phyloP scores from a whole-genome alignment of 2,113 vertebrate genomes.

The Trematomus loennbergii region DNA sequence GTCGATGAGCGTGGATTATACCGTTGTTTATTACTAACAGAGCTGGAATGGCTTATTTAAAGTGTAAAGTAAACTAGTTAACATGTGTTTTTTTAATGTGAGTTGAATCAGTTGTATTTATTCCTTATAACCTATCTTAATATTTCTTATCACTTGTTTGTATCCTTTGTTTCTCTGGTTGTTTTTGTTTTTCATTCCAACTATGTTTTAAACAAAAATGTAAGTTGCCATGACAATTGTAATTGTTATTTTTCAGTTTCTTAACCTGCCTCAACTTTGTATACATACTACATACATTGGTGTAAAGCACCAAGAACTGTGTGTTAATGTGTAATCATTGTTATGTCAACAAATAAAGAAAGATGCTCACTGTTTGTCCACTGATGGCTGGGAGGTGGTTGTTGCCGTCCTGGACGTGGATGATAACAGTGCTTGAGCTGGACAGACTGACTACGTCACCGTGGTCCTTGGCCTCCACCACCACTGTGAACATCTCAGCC shows the following conservation, averaged over 20 bases:
- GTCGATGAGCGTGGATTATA: neutral
- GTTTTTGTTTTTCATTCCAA: too few relatives aligned
- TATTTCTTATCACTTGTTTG: too few relatives aligned
- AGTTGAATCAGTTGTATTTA: too few relatives aligned
- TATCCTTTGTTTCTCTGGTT: too few relatives aligned
- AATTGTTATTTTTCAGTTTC: too few relatives aligned
- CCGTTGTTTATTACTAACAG: neutral
- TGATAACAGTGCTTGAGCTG: constrained; percentile 66
- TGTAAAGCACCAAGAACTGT: neutral
- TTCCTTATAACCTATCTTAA: neutral
- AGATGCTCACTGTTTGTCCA: constrained; percentile 56
- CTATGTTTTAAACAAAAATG: too few relatives aligned
- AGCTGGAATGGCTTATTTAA: neutral
- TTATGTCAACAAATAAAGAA: neutral
- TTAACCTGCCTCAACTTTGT: too few relatives aligned
- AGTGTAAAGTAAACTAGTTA: neutral
- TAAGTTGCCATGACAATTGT: too few relatives aligned
- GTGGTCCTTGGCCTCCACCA: constrained; percentile 69
- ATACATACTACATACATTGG: too few relatives aligned
- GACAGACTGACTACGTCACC: constrained; percentile 66
- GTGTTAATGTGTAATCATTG: neutral
- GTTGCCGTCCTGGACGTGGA: constrained; percentile 65
- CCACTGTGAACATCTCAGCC: constrained; percentile 46
- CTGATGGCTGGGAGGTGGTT: constrained; percentile 64
- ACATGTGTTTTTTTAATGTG: too few relatives aligned